A percentile compares a stretch with the other conserved stretches of the same genome.
Conservation (phyloP, 2,888 invertebrate genomes). For the Harpagoxenus sublaevis region DNA sequence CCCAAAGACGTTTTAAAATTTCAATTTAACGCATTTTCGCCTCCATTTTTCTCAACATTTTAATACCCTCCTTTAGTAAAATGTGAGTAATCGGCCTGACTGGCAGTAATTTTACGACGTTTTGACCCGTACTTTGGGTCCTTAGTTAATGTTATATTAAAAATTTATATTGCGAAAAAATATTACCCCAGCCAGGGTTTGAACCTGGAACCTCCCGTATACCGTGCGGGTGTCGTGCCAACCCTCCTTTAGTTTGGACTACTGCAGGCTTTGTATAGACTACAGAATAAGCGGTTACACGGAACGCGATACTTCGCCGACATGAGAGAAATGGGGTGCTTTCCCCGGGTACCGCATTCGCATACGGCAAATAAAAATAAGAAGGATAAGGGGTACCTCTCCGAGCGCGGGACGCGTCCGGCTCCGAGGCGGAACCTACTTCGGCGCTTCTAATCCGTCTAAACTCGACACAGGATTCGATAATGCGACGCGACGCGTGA, state of each 20-base stretch:
- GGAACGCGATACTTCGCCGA: background rate
- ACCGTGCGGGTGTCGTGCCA: too few species aligned
- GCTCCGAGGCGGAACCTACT: constrained; percentile 64
- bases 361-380: background rate
- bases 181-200: too few species aligned
- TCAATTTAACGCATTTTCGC: background rate
- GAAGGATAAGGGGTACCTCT: background rate
- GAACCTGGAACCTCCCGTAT: too few species aligned
- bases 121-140: too few species aligned
- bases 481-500: constrained; percentile 83
- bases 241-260: too few species aligned
- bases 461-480: constrained; percentile 78
- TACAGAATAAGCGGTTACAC: background rate
- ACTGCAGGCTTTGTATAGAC: too few species aligned
- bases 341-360: background rate
- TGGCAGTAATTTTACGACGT: too few species aligned
- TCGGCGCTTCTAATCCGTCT: constrained; percentile 79
- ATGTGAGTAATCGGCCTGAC: too few species aligned
- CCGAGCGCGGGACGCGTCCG: constrained; percentile 19
- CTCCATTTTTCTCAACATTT: background rate
- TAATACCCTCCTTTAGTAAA: too few species aligned
- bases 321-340: background rate
- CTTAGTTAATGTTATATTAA: too few species aligned
- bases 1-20: background rate
- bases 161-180: too few species aligned